These are phyloP conservation scores for Drosophila mimetica DNA, from an alignment of 2,888 invertebrate genomes.

Conservation along the genomic window DNA sequence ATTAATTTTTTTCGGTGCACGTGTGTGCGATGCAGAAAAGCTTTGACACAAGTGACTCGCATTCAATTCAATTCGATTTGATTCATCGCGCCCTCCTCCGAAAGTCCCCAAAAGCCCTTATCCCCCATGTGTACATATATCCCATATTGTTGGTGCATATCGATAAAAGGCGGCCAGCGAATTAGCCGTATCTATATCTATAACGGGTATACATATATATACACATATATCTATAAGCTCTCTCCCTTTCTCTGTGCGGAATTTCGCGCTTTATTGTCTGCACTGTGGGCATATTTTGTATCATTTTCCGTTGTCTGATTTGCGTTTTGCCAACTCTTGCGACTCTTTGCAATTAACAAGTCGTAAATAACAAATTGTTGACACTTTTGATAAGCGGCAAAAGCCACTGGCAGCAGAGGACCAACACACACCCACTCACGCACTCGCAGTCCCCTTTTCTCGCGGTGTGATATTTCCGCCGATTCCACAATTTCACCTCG, in stretches of 20 bases:
- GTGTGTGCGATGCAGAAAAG: constrained; percentile 13
- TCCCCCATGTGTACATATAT: constrained; percentile 2
- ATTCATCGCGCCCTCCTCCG: constrained; percentile 13
- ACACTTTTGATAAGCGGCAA: constrained; percentile 68
- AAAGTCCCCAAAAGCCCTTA: constrained; percentile 5
- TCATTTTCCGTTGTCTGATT: constrained; percentile 57
- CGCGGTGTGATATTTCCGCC: constrained; percentile 14
- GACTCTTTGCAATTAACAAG: constrained; percentile 77
- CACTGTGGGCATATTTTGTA: constrained; percentile 26
- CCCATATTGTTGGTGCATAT: constrained; percentile 47
- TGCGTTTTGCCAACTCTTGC: constrained; percentile 69
- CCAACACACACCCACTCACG: neutral
- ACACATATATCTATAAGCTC: constrained; percentile 1
- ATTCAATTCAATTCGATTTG: constrained; percentile 51
- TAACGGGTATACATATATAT: neutral
- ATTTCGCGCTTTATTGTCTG: constrained; percentile 65
- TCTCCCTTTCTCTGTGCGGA: constrained; percentile 49
- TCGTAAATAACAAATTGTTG: constrained; percentile 76
- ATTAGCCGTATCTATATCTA: constrained; percentile 65
- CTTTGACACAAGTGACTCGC: constrained; percentile 65
- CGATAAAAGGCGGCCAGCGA: constrained; percentile 59
- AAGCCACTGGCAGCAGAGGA: constrained; percentile 19
- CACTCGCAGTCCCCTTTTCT: constrained; percentile 17
- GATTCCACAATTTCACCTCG: constrained; percentile 4
- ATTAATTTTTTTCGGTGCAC: neutral